Percentiles rank a stretch among this genome's conserved stretches.
These are phyloP conservation scores for Bubo scandiacus DNA, from an alignment of 2,113 vertebrate species.

Conservation along the genomic window DNA sequence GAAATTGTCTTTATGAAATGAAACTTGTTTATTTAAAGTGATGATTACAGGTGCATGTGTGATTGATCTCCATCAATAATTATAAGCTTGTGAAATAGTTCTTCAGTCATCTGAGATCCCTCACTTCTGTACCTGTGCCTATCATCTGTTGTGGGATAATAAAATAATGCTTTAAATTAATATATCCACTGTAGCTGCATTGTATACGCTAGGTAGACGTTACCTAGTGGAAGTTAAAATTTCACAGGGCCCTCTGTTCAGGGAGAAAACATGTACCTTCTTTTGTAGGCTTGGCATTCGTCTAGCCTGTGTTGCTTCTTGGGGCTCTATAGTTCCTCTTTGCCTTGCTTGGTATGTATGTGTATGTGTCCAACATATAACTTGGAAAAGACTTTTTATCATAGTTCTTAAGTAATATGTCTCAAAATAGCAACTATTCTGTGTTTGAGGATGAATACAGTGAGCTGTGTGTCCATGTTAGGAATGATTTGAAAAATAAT, in stretches of 20 bases:
- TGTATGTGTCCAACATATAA: not conserved
- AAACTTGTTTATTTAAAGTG: not conserved
- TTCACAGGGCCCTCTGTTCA: not conserved
- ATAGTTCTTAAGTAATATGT: accelerated
- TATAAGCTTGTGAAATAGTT: not conserved
- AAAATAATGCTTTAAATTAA: not conserved
- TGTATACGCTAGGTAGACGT: not conserved
- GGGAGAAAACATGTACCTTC: not conserved
- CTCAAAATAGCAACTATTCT: not conserved
- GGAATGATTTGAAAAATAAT: not conserved
- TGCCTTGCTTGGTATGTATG: not conserved
- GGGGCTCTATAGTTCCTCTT: not conserved
- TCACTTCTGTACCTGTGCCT: not conserved
- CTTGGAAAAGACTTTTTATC: not conserved
- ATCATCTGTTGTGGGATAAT: not conserved
- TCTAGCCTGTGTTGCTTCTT: not conserved
- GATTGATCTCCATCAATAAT: not conserved
- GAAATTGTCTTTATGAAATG: not conserved
- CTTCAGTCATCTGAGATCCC: not conserved
- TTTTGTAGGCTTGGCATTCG: not conserved
- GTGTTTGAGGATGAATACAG: not conserved
- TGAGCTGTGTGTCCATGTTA: not conserved
- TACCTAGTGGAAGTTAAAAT: not conserved
- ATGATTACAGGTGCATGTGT: not conserved
- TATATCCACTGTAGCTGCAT: not conserved